Evolutionary conservation across 2,797 vertebrate genomes (phyloP).

Genomic region (Trachops cirrhosus): DNA sequence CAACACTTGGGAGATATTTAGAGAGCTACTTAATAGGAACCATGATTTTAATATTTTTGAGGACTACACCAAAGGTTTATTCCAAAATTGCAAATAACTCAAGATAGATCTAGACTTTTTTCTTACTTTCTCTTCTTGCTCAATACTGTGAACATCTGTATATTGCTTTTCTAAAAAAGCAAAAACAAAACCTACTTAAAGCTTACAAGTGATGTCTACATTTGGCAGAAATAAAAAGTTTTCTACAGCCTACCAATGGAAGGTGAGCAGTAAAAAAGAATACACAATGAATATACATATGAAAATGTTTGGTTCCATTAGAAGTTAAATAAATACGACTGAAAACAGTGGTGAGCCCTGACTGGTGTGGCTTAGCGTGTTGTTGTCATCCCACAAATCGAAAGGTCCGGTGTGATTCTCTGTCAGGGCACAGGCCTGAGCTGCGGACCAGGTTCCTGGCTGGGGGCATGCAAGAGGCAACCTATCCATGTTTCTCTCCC

Average conservation of each 20-base stretch:
- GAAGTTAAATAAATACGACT: neutral
- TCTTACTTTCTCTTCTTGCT: neutral
- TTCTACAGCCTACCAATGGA: neutral
- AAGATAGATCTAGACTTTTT: neutral
- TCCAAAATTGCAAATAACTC: neutral
- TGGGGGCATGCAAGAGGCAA: neutral
- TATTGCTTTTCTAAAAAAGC: neutral
- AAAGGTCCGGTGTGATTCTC: too few relatives aligned
- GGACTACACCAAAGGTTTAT: neutral
- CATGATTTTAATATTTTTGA: constrained; percentile 8
- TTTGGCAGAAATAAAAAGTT: neutral
- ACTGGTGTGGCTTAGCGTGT: neutral
- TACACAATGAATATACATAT: neutral
- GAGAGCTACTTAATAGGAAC: neutral
- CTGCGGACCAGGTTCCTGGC: neutral
- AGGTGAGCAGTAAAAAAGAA: neutral
- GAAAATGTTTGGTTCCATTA: neutral
- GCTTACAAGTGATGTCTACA: neutral
- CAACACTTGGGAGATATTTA: neutral
- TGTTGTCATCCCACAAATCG: neutral
- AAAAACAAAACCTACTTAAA: neutral
- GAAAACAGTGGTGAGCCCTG: neutral
- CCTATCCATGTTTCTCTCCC: neutral
- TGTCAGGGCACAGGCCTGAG: neutral
- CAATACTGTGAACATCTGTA: neutral